Conservation (phyloP, 2,888 invertebrate genomes). For the Tribolium freemani region DNA sequence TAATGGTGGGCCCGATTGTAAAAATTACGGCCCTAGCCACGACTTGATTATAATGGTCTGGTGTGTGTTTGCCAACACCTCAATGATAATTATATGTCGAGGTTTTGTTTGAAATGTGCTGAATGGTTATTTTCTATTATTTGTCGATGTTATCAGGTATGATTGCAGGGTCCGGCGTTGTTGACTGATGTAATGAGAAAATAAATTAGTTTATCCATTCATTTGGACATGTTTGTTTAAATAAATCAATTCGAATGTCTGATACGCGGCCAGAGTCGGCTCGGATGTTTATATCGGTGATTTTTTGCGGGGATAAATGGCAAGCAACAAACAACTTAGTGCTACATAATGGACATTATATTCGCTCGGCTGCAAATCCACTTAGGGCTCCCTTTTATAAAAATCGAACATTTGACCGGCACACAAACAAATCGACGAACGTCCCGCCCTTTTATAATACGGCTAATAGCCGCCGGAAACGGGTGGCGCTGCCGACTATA, state of each 20-base stretch:
- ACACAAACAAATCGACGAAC: slow-evolving; percentile 63
- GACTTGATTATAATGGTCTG: slow-evolving; percentile 33
- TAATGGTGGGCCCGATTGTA: slow-evolving; percentile 41
- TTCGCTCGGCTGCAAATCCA: slow-evolving; percentile 62
- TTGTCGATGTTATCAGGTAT: slow-evolving; percentile 45
- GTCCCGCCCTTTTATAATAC: slow-evolving; percentile 67
- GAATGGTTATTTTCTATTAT: slow-evolving; percentile 47
- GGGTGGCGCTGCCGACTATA: slow-evolving; percentile 60
- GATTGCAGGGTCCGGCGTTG: slow-evolving; percentile 33
- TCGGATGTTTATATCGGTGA: background rate
- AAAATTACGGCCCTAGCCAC: slow-evolving; percentile 36
- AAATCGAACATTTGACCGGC: slow-evolving; percentile 46
- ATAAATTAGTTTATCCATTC: slow-evolving; percentile 39
- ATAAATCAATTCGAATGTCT: slow-evolving; percentile 32
- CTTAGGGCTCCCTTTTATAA: slow-evolving; percentile 51
- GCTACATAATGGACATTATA: slow-evolving; percentile 59
- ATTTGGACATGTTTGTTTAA: slow-evolving; percentile 32
- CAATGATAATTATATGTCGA: slow-evolving; percentile 45
- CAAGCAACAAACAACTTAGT: slow-evolving; percentile 45
- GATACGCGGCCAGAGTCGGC: background rate
- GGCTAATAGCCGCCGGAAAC: slow-evolving; percentile 66
- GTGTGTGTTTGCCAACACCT: slow-evolving; percentile 44
- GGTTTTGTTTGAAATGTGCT: slow-evolving; percentile 46
- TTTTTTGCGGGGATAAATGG: slow-evolving; percentile 24
- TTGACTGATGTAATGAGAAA: slow-evolving; percentile 44